Evolutionary conservation across 2,113 vertebrate species (phyloP).

Genomic region (Melanocharis versteri): DNA sequence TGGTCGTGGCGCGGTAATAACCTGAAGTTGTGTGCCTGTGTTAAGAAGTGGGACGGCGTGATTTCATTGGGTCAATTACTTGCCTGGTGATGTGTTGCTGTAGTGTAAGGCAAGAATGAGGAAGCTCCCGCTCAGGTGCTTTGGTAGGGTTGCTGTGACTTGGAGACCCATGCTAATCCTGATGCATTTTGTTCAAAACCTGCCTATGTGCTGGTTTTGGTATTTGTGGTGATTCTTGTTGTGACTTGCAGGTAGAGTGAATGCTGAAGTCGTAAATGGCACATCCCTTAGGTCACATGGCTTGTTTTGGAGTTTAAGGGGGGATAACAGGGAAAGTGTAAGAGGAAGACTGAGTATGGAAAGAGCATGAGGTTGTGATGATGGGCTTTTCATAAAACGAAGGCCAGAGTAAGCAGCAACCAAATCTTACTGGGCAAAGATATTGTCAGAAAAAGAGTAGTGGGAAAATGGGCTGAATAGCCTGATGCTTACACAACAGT

Average conservation of each 20-base stretch:
- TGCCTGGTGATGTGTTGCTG: not conserved
- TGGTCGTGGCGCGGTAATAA: not conserved
- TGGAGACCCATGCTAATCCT: not conserved
- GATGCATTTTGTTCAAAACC: not conserved
- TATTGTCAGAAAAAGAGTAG: not conserved
- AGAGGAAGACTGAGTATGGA: not conserved
- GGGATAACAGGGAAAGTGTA: not conserved
- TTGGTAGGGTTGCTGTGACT: not conserved
- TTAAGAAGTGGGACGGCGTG: not conserved
- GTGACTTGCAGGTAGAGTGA: not conserved
- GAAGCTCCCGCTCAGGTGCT: not conserved
- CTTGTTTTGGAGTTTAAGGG: not conserved
- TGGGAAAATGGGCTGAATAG: not conserved
- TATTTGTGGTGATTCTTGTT: not conserved
- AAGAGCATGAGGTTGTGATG: not conserved
- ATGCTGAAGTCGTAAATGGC: not conserved
- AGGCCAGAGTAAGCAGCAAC: not conserved
- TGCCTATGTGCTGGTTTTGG: fast-evolving
- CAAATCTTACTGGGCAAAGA: not conserved
- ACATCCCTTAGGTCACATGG: not conserved
- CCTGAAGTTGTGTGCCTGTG: not conserved
- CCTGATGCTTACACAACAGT: not conserved
- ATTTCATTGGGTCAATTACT: fast-evolving
- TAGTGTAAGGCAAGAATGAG: not conserved
- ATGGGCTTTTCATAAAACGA: not conserved